Conservation (phyloP, 2,888 invertebrate species). For the Quadroppia sp. region DNA sequence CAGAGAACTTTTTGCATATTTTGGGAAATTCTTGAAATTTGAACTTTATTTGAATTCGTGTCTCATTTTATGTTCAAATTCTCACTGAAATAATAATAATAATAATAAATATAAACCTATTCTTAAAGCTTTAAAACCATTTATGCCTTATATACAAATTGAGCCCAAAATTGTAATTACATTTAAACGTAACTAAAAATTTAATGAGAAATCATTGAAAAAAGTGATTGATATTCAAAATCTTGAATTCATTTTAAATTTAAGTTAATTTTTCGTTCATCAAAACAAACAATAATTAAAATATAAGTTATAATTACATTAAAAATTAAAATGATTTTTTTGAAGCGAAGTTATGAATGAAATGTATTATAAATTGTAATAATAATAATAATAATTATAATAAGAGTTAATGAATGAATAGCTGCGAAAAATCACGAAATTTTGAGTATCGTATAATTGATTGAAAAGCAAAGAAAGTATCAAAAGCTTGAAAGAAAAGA, state of each 20-base stretch:
- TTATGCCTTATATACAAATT: background rate
- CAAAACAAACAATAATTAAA: background rate
- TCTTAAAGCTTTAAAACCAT: too few species aligned
- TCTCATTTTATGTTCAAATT: too few species aligned
- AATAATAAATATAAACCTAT: too few species aligned
- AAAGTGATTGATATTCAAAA: constrained; percentile 4
- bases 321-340: background rate
- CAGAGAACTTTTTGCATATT: background rate
- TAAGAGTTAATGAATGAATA: background rate
- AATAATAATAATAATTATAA: background rate
- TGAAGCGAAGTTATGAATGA: background rate
- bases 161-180: background rate
- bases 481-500: background rate
- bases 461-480: constrained; percentile 4
- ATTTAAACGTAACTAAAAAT: background rate
- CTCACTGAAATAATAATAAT: too few species aligned
- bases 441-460: background rate
- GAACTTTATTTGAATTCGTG: too few species aligned
- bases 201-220: background rate
- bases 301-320: background rate
- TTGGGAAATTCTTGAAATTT: too few species aligned
- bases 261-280: background rate
- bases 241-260: background rate
- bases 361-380: background rate
- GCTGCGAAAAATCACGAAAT: background rate